Evolutionary conservation across 2,888 invertebrate species (phyloP).

Genomic region (Megastigmus dorsalis): DNA sequence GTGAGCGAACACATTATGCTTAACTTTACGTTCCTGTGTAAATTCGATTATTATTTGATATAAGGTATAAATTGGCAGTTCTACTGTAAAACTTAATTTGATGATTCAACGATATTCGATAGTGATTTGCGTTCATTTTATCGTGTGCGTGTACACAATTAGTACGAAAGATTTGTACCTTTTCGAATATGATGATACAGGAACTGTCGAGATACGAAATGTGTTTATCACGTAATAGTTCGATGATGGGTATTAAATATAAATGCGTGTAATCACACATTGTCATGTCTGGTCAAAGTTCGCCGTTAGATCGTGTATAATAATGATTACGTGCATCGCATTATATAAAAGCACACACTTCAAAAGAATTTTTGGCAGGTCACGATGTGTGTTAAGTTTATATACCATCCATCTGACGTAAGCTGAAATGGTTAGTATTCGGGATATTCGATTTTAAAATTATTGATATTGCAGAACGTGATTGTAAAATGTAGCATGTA

Average conservation of each 20-base stretch:
- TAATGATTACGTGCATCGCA: background rate
- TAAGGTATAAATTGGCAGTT: background rate
- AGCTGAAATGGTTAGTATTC: background rate
- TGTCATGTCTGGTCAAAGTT: no score
- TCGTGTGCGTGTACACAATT: no score
- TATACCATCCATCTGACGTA: background rate
- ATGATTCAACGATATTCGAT: background rate
- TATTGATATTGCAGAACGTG: background rate
- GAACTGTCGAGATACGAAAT: no score
- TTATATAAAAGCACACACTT: background rate
- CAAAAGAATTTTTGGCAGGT: no score
- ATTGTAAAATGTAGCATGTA: background rate
- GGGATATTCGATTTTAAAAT: background rate
- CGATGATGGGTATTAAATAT: background rate
- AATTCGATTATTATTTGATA: background rate
- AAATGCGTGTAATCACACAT: background rate
- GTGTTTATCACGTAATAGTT: no score
- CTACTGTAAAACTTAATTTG: no score
- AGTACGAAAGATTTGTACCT: background rate
- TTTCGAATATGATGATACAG: background rate
- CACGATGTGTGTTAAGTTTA: background rate
- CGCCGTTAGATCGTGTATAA: background rate
- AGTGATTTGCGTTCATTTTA: background rate
- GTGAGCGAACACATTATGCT: background rate
- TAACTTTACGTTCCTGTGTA: background rate